These are phyloP conservation scores for Cephus spinipes DNA, from an alignment of 2,888 invertebrate genomes.

Conservation along the genomic window DNA sequence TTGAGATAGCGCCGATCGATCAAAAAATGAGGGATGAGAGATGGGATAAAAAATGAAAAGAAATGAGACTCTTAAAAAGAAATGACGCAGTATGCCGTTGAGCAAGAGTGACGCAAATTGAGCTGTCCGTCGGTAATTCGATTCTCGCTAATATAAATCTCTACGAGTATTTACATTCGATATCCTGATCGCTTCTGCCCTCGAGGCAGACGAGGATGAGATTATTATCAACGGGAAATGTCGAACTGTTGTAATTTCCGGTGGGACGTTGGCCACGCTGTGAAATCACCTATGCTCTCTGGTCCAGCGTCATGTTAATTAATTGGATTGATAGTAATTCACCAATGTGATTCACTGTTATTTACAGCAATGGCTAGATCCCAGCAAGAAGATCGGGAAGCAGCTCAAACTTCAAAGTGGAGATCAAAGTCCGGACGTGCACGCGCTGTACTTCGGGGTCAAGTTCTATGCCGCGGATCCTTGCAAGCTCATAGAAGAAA, in stretches of 20 bases:
- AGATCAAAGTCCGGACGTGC: conserved; percentile 71
- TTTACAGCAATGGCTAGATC: conserved; percentile 93
- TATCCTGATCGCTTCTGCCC: conserved; percentile 26
- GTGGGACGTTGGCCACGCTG: conserved; percentile 24
- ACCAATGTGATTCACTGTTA: conserved; percentile 18
- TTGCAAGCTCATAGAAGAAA: conserved; percentile 95
- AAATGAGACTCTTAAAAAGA: neutral
- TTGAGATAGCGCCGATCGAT: neutral
- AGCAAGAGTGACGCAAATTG: conserved; percentile 4
- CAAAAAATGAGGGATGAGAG: neutral
- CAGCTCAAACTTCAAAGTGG: conserved; percentile 80
- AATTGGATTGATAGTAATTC: conserved; percentile 12
- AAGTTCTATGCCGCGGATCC: conserved; percentile 98
- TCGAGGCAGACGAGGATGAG: conserved; percentile 28
- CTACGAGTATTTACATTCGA: conserved; percentile 15
- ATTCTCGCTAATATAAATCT: conserved; percentile 34
- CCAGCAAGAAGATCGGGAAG: conserved; percentile 86
- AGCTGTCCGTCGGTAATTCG: conserved; percentile 33
- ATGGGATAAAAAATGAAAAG: neutral
- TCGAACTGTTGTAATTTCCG: conserved; percentile 54
- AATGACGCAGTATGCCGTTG: neutral
- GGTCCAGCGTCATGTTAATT: neutral
- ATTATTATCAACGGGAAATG: conserved; percentile 54
- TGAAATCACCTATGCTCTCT: neutral
- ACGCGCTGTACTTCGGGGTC: conserved; percentile 95